Evolutionary conservation across 2,113 vertebrate genomes (phyloP), one percentile per base, ranked within the genome.

Genomic region (Cinclus cinclus): DNA sequence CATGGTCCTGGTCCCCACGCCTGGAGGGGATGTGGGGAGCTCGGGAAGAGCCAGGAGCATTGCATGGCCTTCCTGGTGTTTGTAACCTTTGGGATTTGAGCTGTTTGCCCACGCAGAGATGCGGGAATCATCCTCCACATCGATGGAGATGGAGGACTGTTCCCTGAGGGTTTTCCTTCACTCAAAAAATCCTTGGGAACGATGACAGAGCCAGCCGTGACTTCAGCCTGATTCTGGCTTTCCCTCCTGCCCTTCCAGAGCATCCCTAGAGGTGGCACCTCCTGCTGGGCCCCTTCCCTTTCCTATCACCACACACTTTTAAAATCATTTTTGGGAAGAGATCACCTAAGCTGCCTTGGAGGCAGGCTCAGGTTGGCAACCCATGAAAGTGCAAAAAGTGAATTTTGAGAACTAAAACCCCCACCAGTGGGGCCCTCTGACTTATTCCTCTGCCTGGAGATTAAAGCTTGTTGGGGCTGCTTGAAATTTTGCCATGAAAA

Each of bases 1-100:
- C 41, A 0, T 7, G 30, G 30, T 21, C 13, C 39, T 3, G 7
- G 6, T 15, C 5, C 53, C 11, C 4, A 0, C 0, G 0, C 24
- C 31, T 1, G 8, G 11, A 81, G 50, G 21, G 53, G 12, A 12
- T 9, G 8, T 4, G 41, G 52, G 13, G 35, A 60, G 60, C 65
- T 62, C 19, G 8, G 46, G 44, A 22, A 15, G 60, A 39, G 6
- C 8, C 55, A 7, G 80, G 56, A 76, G 39, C 13, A 0, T 2
- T 5, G 39, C 2, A 0, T 0, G 8, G 14, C 67, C 52, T 35
- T 41, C 21, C 47, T 13, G 20, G 3, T 27, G 71, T 17, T 47
- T 12, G 13, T 35, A 39, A 18, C 30, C 59, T 53, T 42, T 31
- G 25, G 19, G 9, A 25, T 30, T 13, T 5, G 28, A 41, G 30